These are phyloP conservation scores for Goniozus legneri DNA, from an alignment of 1,140 invertebrate species.

Conservation along the genomic window DNA sequence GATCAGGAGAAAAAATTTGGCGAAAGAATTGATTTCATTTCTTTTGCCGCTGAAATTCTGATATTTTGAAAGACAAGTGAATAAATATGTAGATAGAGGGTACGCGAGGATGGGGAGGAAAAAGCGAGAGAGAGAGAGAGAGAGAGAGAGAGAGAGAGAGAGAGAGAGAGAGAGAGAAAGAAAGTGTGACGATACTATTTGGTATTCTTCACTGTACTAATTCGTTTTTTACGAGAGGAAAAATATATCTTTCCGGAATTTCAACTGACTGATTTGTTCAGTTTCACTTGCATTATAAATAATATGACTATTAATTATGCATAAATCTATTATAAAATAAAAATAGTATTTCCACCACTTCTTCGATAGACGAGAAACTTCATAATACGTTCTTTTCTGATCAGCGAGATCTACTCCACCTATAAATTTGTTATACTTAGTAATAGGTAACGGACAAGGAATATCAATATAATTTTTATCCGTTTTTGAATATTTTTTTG, in stretches of 20 bases:
- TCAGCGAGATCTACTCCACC: slow-evolving; percentile 11
- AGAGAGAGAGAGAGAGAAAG: no score
- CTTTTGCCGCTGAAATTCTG: no score
- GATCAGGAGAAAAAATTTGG: no score
- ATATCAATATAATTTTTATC: not conserved
- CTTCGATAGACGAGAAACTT: not conserved
- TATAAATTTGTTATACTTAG: slow-evolving; percentile 10
- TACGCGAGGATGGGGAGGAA: no score
- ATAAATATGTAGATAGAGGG: no score
- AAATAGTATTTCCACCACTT: slow-evolving; percentile 18
- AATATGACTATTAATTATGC: slow-evolving; percentile 6
- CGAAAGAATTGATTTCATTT: no score
- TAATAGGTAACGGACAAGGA: slow-evolving; percentile 1
- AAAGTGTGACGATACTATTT: no score
- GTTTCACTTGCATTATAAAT: not conserved
- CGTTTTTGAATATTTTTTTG: not conserved
- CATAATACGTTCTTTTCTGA: slow-evolving; percentile 13
- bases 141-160: no score
- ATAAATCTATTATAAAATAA: slow-evolving; percentile 7
- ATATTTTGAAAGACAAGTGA: no score
- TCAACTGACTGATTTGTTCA: not conserved
- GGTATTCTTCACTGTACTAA: no score
- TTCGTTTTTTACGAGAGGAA: not conserved
- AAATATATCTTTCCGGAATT: not conserved
- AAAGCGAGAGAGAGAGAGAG: no score